Evolutionary conservation across 2,113 vertebrate species (phyloP).

Genomic region (Bubo blakistoni): DNA sequence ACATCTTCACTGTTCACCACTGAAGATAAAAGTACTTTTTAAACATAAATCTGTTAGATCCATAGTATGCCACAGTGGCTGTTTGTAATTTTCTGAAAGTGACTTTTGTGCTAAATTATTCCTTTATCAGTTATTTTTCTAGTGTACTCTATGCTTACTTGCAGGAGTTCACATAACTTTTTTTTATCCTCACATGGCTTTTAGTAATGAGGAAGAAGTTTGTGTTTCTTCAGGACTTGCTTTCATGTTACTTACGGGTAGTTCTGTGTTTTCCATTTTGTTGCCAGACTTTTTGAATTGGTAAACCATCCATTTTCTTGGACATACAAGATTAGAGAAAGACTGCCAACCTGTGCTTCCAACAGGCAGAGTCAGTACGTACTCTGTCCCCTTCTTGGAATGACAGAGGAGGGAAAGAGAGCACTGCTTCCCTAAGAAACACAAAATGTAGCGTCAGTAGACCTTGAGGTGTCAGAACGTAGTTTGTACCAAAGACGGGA

Average conservation of each 20-base stretch:
- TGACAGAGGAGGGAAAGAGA: neutral
- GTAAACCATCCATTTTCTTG: neutral
- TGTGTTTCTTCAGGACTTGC: neutral
- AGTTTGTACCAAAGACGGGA: neutral
- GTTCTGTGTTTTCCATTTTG: neutral
- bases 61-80: neutral
- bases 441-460: neutral
- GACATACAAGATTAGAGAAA: neutral
- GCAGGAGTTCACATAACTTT: neutral
- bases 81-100: neutral
- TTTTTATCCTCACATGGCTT: neutral
- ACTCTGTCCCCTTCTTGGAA: neutral
- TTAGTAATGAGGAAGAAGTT: neutral
- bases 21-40: neutral
- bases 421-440: neutral
- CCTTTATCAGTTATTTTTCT: neutral
- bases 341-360: neutral
- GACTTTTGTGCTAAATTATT: neutral
- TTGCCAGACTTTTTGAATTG: neutral
- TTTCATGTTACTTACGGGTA: neutral
- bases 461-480: neutral
- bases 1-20: neutral
- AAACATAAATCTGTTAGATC: neutral
- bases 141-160: neutral
- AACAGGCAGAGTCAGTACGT: neutral